Evolutionary conservation across 30 jellyfish, hydroid and myxozoan genomes (phyloP).

Genomic region (Phacellophora camtschatica): DNA sequence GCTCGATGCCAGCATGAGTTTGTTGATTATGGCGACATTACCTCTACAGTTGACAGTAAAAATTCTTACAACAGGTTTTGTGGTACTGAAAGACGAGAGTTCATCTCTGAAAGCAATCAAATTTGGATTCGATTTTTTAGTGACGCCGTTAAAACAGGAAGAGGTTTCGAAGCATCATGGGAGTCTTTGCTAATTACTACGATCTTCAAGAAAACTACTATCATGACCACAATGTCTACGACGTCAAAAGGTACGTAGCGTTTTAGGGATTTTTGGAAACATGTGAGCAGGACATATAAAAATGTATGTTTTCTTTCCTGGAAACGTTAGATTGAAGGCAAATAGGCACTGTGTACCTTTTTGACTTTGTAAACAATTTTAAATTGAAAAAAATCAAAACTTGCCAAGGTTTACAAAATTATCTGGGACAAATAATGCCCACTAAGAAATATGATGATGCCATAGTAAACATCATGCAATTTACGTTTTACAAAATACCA

Average conservation of each 20-base stretch:
- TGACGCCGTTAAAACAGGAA: constrained; percentile 43
- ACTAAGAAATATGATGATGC: too few species aligned
- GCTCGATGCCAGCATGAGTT: constrained; percentile 41
- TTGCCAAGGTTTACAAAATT: too few species aligned
- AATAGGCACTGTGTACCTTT: too few species aligned
- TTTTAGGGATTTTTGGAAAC: neutral
- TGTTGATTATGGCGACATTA: constrained; percentile 30
- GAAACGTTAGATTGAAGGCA: too few species aligned
- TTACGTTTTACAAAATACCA: too few species aligned
- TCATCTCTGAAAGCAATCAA: constrained; percentile 12
- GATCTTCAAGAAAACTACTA: neutral
- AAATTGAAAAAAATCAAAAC: too few species aligned
- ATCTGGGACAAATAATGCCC: too few species aligned
- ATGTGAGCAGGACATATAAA: too few species aligned
- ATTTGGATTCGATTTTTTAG: constrained; percentile 68
- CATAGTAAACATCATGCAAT: too few species aligned
- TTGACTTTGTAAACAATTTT: too few species aligned
- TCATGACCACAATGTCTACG: neutral
- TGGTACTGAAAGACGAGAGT: constrained; percentile 35
- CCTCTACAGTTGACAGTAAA: constrained; percentile 3
- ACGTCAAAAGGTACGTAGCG: neutral
- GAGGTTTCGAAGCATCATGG: constrained; percentile 93
- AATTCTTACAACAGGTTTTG: constrained; percentile 50
- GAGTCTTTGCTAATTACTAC: constrained; percentile 1
- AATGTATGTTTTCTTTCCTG: too few species aligned